Conservation (phyloP, 2,113 vertebrate genomes). For the Condylura cristata region DNA sequence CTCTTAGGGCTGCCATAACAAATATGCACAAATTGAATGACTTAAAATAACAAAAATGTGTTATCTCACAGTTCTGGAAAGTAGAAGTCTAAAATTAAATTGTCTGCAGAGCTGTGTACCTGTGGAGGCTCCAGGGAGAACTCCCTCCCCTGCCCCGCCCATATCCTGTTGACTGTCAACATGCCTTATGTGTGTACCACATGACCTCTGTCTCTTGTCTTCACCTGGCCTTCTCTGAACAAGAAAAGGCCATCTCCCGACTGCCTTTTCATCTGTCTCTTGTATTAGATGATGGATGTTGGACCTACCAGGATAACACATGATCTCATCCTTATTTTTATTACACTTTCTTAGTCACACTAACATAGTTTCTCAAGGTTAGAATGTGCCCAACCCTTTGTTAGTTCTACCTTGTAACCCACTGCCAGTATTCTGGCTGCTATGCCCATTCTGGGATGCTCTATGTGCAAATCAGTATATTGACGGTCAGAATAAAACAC, state of each 20-base stretch:
- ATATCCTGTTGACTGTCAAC: neutral
- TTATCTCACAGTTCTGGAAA: neutral
- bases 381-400: neutral
- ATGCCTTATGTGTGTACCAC: neutral
- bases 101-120: neutral
- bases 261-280: neutral
- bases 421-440: neutral
- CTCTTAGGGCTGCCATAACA: neutral
- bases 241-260: neutral
- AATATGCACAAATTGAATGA: neutral
- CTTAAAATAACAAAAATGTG: neutral
- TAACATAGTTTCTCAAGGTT: neutral
- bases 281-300: neutral
- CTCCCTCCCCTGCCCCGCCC: too few relatives aligned
- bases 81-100: neutral
- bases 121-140: fast-evolving
- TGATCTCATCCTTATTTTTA: neutral
- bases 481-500: fast-evolving
- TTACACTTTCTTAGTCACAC: neutral
- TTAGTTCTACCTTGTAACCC: neutral
- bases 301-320: neutral
- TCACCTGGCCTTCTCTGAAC: neutral
- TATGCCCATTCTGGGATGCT: neutral
- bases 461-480: neutral
- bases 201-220: neutral